Conservation (phyloP, 2,888 invertebrate genomes). For the Geophilus truncorum region DNA sequence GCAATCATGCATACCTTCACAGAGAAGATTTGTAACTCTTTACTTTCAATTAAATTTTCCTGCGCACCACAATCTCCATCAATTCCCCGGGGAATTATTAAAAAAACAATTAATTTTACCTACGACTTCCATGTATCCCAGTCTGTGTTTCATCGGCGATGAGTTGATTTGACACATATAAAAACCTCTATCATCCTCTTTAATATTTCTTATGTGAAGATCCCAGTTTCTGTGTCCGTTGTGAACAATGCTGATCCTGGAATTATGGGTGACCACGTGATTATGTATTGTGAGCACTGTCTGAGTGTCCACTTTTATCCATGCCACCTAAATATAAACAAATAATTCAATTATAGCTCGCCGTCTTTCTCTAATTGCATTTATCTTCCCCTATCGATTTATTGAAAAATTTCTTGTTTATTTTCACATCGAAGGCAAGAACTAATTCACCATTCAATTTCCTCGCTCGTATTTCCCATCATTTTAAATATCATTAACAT, state of each 20-base stretch:
- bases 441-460: conserved; percentile 2
- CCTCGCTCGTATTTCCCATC: not conserved
- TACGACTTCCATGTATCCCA: conserved; percentile 35
- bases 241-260: conserved; percentile 59
- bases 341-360: not conserved
- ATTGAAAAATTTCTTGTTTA: not conserved
- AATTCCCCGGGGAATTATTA: no score
- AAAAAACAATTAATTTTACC: conserved; percentile 27
- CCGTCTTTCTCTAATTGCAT: not conserved
- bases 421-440: not conserved
- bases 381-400: not conserved
- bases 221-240: conserved; percentile 37
- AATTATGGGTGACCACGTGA: conserved; percentile 85
- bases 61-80: not conserved
- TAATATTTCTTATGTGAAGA: conserved; percentile 35
- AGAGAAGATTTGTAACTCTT: not conserved
- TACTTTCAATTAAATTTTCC: no score
- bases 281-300: conserved; percentile 88
- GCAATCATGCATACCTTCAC: not conserved
- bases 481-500: no score
- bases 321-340: conserved; percentile 65
- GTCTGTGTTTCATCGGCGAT: conserved; percentile 34
- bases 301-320: conserved; percentile 88
- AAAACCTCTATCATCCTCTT: conserved; percentile 79
- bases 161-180: conserved; percentile 72